These are phyloP conservation scores for Choloepus hoffmanni DNA, from an alignment of 2,113 vertebrate species.

Conservation along the genomic window DNA sequence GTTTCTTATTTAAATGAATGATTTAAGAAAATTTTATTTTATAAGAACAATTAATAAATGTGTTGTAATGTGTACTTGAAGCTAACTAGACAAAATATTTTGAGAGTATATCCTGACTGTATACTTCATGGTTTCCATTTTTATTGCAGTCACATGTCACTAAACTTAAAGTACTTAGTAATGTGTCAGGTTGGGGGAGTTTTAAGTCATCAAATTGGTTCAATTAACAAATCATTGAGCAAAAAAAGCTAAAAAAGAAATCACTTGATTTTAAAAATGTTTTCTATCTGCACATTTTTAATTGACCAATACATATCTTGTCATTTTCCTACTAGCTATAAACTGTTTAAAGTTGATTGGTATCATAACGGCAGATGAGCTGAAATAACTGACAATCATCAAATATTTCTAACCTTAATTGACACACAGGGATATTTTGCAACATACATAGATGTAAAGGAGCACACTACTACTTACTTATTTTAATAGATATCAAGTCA, in stretches of 20 bases:
- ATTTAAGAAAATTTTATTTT: conserved; percentile 8
- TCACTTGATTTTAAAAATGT: not conserved
- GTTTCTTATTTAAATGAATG: not conserved
- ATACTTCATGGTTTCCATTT: not conserved
- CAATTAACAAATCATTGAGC: conserved; percentile 70
- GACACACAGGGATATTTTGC: not conserved
- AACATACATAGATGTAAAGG: not conserved
- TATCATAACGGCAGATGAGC: not conserved
- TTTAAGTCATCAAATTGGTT: conserved; percentile 36
- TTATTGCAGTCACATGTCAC: not conserved
- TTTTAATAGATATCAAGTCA: not conserved
- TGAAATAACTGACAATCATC: not conserved
- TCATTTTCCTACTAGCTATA: not conserved
- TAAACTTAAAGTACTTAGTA: conserved; percentile 3
- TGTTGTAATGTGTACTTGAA: not conserved
- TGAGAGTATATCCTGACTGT: not conserved
- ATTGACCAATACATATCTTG: not conserved
- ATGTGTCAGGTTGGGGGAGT: not conserved
- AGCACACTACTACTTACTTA: not conserved
- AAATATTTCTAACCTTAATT: not conserved
- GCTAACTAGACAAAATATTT: not conserved
- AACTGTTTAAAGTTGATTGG: not conserved
- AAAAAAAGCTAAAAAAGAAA: conserved; percentile 68
- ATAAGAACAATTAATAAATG: not conserved
- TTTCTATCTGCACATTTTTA: not conserved